Conservation (phyloP, 2,113 vertebrate species). For the Vireo altiloquus region DNA sequence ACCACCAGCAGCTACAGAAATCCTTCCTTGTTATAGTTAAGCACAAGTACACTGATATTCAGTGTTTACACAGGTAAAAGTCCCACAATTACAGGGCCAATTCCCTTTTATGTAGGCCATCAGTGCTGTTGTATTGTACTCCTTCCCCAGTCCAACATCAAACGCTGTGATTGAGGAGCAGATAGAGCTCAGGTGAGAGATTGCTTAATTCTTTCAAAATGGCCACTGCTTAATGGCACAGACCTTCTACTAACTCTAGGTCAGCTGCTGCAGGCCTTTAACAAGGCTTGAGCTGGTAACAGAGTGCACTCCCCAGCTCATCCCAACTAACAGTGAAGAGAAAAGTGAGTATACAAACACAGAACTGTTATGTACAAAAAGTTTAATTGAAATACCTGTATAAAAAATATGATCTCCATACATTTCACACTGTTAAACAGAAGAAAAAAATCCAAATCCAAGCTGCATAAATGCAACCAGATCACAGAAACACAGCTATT, state of each 20-base stretch:
- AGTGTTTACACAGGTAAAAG: background rate
- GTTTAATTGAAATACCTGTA: conserved; percentile 97
- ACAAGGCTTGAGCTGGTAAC: background rate
- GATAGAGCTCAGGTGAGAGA: background rate
- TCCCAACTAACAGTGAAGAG: background rate
- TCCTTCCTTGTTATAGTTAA: background rate
- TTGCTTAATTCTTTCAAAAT: background rate
- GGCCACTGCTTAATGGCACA: background rate
- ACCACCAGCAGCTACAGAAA: background rate
- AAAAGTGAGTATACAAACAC: background rate
- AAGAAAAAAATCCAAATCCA: conserved; percentile 73
- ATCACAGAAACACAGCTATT: conserved; percentile 77
- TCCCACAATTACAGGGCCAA: background rate
- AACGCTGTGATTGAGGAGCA: background rate
- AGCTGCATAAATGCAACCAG: conserved; percentile 76
- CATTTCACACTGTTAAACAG: conserved; percentile 83
- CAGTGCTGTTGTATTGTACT: background rate
- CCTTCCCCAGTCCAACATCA: background rate
- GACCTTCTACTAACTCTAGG: background rate
- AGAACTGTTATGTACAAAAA: conserved; percentile 82
- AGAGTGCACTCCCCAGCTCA: background rate
- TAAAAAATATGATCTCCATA: conserved; percentile 97
- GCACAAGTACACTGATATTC: background rate
- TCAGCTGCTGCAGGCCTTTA: background rate
- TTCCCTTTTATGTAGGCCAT: background rate